These are phyloP conservation scores for Eumerus sabulonum DNA, from an alignment of 2,888 invertebrate genomes.

Conservation along the genomic window DNA sequence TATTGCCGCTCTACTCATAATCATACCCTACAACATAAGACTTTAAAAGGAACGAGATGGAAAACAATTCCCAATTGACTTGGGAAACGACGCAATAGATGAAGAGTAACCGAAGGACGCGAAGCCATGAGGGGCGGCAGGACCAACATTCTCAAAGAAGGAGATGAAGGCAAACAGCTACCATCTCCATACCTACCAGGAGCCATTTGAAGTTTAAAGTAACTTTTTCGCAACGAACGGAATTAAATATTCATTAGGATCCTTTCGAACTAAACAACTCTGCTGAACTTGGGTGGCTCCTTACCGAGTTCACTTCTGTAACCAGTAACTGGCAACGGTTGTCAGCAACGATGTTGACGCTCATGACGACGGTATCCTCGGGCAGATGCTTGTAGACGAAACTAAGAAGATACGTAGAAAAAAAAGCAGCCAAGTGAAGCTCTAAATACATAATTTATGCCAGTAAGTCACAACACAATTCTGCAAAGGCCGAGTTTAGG, in stretches of 20 bases:
- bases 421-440: background rate
- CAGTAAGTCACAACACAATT: slow-evolving; percentile 56
- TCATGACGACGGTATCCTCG: no score
- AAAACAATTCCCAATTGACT: slow-evolving; percentile 16
- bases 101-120: no score
- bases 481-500: slow-evolving; percentile 57
- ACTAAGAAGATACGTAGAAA: slow-evolving; percentile 27
- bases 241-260: slow-evolving; percentile 61
- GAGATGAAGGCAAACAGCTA: slow-evolving; percentile 7
- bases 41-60: slow-evolving; percentile 1
- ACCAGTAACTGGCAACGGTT: background rate
- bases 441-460: slow-evolving; percentile 57
- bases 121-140: no score
- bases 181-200: slow-evolving; percentile 38
- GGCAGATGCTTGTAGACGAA: background rate
- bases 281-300: slow-evolving; percentile 17
- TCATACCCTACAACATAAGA: slow-evolving; percentile 9
- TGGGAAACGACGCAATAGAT: slow-evolving; percentile 5
- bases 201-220: slow-evolving; percentile 48
- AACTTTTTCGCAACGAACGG: slow-evolving; percentile 43
- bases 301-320: background rate
- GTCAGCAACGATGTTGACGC: background rate
- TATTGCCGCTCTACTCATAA: background rate
- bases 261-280: slow-evolving; percentile 50
- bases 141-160: no score